phyloP scores from a whole-genome alignment of 2,888 invertebrate species.

The Hyalella azteca region DNA sequence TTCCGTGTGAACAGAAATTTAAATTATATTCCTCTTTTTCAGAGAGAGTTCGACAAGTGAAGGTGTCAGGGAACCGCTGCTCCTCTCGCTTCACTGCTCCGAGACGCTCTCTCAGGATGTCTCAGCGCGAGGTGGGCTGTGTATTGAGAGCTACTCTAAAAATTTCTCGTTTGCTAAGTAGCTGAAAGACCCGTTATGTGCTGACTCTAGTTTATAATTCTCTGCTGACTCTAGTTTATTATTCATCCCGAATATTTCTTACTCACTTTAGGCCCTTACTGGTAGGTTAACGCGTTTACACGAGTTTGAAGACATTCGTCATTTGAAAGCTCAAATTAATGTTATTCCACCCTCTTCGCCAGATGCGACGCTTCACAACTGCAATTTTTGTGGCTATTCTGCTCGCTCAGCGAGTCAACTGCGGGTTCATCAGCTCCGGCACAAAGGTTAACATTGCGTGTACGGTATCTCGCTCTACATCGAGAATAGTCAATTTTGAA shows the following conservation, averaged over 20 bases:
- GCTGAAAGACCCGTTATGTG: no score
- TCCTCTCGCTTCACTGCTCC: neutral
- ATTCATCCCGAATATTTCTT: neutral
- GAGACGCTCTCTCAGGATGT: neutral
- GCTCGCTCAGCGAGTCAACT: constrained; percentile 56
- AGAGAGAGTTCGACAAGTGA: no score
- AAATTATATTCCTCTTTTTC: no score
- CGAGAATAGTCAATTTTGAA: neutral
- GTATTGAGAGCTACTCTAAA: neutral
- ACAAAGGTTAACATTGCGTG: constrained; percentile 42
- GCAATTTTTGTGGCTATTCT: constrained; percentile 49
- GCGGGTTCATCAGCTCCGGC: constrained; percentile 55
- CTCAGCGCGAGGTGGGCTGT: neutral
- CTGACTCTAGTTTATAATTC: no score
- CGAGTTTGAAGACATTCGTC: neutral
- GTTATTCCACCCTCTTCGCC: no score
- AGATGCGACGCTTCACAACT: neutral
- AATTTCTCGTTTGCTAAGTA: no score
- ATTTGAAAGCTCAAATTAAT: neutral
- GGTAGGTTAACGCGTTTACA: no score
- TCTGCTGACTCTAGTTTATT: neutral
- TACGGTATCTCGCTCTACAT: neutral
- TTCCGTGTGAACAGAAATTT: no score
- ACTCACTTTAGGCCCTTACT: neutral
- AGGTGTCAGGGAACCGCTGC: neutral